Evolutionary conservation across 2,888 invertebrate species (phyloP), one percentile per base, ranked within the genome.

Genomic region (Ommatoiulus sabulosus): DNA sequence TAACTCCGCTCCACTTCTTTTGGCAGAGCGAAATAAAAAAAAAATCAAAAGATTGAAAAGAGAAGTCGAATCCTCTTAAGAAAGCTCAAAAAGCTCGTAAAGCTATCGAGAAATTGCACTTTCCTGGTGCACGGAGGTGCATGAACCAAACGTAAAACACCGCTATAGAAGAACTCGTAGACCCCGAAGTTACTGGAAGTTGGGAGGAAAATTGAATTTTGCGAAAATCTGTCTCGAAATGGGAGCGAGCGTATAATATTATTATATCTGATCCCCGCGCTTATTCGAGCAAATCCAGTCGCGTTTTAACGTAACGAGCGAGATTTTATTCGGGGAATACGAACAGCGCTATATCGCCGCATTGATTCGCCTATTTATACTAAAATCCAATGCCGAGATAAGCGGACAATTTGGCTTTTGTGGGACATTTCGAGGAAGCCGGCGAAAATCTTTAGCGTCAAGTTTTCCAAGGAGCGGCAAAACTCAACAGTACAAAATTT

Each of bases 61-160:
- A 63, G 63, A 72, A 24, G 72, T 24, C 72, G 72, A 72, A 72
- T 72, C 72, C 72, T 20, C 72, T 72, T 72, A 72, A 72, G 72
- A 72, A 72, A 72, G 20, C 72, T 72, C 72, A 72, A 72, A 72
- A 72, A 72, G 72, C 72, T 72, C 72, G 72, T 24, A 72, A 72
- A 72, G 72, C 72, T 20, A 72, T 72, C 72, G 72, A 20, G 24
- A 72, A 72, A 72, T 72, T 72, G 72, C 63, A n/a, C n/a, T 63
- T 63, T 63, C 63, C 63, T 6, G 20, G 63, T 35, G 35, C 0
- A 35, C n/a, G 20, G 63, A 63, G 72, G 72, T 72, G 72, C 72
- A 20, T 72, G 72, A 72, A 72, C 72, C 72, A 72, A 20, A 20
- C 72, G 72, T 72, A 72, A 72, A 72, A 72, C 72, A 72, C 72